Conservation (phyloP, 2,888 invertebrate species). For the Cheiracanthium punctorium region DNA sequence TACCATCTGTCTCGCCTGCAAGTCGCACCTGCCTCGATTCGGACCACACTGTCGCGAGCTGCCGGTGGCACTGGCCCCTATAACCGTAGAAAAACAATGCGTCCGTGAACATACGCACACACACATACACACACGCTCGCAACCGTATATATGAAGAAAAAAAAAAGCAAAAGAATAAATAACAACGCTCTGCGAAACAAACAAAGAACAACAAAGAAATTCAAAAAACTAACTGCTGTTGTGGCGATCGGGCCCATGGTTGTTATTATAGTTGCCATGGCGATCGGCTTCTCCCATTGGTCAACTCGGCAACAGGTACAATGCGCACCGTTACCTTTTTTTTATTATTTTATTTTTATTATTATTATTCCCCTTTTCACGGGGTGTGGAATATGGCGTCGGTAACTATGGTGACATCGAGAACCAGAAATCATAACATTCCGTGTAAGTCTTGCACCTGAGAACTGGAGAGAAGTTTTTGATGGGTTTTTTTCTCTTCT, state of each 20-base stretch:
- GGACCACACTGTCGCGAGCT: constrained; percentile 36
- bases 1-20: constrained; percentile 53
- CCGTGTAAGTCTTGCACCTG: constrained; percentile 35
- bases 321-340: constrained; percentile 54
- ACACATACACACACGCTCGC: constrained; percentile 22
- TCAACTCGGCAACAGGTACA: constrained; percentile 68
- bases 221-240: constrained; percentile 55
- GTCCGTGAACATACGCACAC: neutral
- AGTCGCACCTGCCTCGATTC: constrained; percentile 48
- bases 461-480: constrained; percentile 26
- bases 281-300: constrained; percentile 52
- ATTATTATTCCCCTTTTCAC: too few relatives aligned
- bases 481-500: neutral
- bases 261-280: constrained; percentile 68
- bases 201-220: constrained; percentile 66
- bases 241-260: constrained; percentile 51
- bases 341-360: neutral
- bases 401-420: constrained; percentile 48
- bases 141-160: constrained; percentile 10
- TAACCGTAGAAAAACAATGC: constrained; percentile 57
- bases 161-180: constrained; percentile 52
- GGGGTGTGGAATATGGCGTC: constrained; percentile 56
- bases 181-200: constrained; percentile 59
- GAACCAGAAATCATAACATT: constrained; percentile 61
- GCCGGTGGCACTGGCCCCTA: constrained; percentile 46